Percentiles rank a stretch among this genome's conserved stretches.
Conservation (phyloP, 2,113 vertebrate genomes). For the Pipa parva region DNA sequence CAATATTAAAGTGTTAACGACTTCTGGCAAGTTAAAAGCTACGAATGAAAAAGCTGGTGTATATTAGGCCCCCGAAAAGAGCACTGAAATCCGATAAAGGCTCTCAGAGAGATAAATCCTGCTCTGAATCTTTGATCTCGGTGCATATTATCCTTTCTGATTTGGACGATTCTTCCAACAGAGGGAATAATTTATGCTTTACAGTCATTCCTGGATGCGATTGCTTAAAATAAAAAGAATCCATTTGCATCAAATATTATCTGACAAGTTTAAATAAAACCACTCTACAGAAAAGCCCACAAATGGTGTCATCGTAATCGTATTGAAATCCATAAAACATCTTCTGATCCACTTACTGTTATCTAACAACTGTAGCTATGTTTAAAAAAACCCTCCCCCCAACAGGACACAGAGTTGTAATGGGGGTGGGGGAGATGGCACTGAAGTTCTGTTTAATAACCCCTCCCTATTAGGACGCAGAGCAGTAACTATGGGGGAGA, state of each 20-base stretch:
- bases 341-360: neutral
- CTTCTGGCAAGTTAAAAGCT: neutral
- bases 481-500: too few relatives aligned
- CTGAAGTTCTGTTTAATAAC: too few relatives aligned
- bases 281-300: neutral
- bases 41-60: slow-evolving; percentile 9
- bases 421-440: too few relatives aligned
- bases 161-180: slow-evolving; percentile 12
- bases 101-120: slow-evolving; percentile 23
- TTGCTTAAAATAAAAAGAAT: neutral
- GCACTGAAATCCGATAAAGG: neutral
- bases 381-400: neutral
- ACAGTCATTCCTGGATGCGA: slow-evolving; percentile 1
- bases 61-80: neutral
- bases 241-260: slow-evolving; percentile 17
- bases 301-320: neutral
- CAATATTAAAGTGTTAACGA: slow-evolving; percentile 18
- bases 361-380: neutral
- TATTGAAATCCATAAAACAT: neutral
- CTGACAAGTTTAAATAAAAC: slow-evolving; percentile 5
- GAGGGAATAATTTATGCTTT: slow-evolving; percentile 19
- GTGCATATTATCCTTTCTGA: slow-evolving; percentile 17
- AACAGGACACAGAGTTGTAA: too few relatives aligned
- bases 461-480: too few relatives aligned
- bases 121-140: slow-evolving; percentile 24